A percentile compares a stretch with the other conserved stretches of the same genome.
Evolutionary conservation across 2,888 invertebrate species (phyloP).

Genomic region (Lepidochitona cinerea): DNA sequence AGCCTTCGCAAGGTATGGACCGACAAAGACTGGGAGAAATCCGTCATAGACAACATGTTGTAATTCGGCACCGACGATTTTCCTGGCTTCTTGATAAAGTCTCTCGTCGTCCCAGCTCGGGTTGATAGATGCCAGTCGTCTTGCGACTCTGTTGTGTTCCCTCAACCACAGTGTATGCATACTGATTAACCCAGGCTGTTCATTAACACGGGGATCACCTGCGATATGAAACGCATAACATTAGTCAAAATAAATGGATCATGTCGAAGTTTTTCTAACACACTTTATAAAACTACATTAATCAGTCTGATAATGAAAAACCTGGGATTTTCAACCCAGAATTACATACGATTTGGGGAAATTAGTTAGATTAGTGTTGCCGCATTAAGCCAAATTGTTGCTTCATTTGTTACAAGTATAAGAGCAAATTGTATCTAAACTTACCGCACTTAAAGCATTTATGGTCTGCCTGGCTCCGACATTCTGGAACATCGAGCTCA

Average conservation of each 20-base stretch:
- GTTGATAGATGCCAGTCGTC: slow-evolving; percentile 82
- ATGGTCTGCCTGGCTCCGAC: background rate
- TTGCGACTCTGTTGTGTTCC: slow-evolving; percentile 90
- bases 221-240: no score
- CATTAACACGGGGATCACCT: slow-evolving; percentile 88
- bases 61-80: slow-evolving; percentile 83
- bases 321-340: no score
- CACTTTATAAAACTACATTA: no score
- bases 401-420: no score
- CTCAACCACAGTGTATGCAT: slow-evolving; percentile 81
- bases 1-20: background rate
- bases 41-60: slow-evolving; percentile 71
- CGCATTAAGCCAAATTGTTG: no score
- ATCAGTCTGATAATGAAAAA: no score
- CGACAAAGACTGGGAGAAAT: slow-evolving; percentile 85
- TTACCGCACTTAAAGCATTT: background rate
- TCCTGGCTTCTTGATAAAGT: slow-evolving; percentile 71
- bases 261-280: no score
- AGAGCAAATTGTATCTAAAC: no score
- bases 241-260: no score
- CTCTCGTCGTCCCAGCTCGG: slow-evolving; percentile 81
- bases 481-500: background rate
- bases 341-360: no score
- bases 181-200: slow-evolving; percentile 87
- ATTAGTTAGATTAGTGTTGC: no score